Evolutionary conservation across 2,113 vertebrate genomes (phyloP).

Genomic region (Spheniscus mendiculus): DNA sequence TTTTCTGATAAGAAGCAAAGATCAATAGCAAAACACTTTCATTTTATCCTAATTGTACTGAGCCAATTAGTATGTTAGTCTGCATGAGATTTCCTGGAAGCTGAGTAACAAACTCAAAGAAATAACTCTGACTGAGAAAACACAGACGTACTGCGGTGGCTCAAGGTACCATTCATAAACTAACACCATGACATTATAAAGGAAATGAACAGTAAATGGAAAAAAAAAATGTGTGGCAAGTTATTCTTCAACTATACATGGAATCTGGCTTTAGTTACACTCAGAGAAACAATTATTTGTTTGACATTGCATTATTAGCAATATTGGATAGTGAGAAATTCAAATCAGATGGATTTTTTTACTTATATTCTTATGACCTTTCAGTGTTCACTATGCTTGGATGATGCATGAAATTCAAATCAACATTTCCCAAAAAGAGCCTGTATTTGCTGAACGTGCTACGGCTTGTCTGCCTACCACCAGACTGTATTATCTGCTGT

Average conservation of each 20-base stretch:
- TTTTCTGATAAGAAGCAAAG: background rate
- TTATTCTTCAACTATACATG: background rate
- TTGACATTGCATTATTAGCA: background rate
- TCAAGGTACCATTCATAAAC: background rate
- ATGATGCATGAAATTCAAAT: slow-evolving; percentile 23
- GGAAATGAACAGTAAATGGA: background rate
- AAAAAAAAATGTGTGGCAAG: background rate
- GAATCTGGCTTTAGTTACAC: background rate
- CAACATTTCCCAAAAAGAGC: background rate
- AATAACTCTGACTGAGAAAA: background rate
- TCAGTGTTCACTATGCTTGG: background rate
- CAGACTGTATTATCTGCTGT: background rate
- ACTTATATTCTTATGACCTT: slow-evolving; percentile 5
- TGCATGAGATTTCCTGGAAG: background rate
- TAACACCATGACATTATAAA: background rate
- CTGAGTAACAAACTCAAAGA: background rate
- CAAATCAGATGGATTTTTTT: background rate
- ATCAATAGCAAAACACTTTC: background rate
- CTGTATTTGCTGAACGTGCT: background rate
- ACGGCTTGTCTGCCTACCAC: background rate
- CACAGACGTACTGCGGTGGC: background rate
- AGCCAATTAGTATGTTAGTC: background rate
- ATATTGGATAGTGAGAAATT: background rate
- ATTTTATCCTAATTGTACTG: background rate
- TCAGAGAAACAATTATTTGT: background rate